Evolutionary conservation across 2,797 vertebrate genomes (phyloP).

Genomic region (Falco novaeseelandiae): DNA sequence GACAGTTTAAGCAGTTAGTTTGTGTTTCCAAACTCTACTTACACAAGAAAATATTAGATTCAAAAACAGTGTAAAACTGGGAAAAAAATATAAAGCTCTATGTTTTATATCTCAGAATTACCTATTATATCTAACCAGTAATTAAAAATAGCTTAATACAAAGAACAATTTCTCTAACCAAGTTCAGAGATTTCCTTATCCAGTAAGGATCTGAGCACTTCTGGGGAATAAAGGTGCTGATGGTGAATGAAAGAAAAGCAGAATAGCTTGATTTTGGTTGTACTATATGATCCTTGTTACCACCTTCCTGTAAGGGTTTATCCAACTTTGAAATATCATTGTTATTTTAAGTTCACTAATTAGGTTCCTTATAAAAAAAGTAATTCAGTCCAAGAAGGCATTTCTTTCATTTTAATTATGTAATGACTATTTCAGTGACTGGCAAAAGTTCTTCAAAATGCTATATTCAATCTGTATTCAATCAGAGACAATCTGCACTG

Average conservation of each 20-base stretch:
- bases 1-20: background rate
- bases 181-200: background rate
- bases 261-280: background rate
- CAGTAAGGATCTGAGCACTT: background rate
- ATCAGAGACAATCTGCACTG: conserved; percentile 52
- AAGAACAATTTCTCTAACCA: background rate
- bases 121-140: background rate
- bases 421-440: conserved; percentile 57
- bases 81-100: background rate
- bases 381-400: conserved; percentile 7
- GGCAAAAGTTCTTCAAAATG: conserved; percentile 31
- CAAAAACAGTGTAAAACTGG: background rate
- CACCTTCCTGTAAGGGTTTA: background rate
- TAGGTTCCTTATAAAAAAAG: conserved; percentile 8
- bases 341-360: conserved; percentile 41
- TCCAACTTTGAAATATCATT: background rate
- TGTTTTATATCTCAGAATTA: background rate
- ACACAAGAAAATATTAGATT: background rate
- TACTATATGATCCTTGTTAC: background rate
- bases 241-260: background rate
- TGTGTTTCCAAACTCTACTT: background rate
- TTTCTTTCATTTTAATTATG: conserved; percentile 50
- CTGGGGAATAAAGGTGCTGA: background rate
- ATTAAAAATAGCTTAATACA: background rate
- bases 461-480: conserved; percentile 25